Conservation (phyloP, 2,113 vertebrate genomes). For the Oreochromis aureus region DNA sequence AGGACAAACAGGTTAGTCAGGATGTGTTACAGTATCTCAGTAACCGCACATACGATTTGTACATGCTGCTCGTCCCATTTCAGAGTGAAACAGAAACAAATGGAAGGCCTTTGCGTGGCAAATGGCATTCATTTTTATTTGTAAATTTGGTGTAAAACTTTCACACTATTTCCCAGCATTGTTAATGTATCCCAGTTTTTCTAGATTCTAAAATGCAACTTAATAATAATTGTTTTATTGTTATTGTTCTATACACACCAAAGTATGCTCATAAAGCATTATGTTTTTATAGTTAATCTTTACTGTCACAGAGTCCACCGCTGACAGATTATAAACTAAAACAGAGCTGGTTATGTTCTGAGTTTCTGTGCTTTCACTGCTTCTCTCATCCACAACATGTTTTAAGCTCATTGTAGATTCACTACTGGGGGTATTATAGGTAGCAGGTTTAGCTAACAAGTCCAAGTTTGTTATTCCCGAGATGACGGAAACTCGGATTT, state of each 20-base stretch:
- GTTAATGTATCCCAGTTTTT: background rate
- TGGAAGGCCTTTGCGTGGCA: fast-evolving
- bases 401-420: background rate
- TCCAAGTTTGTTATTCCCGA: background rate
- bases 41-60: background rate
- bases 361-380: background rate
- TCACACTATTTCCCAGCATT: background rate
- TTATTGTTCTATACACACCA: background rate
- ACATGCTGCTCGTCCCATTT: background rate
- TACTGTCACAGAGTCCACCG: background rate
- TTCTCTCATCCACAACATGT: background rate
- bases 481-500: background rate
- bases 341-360: background rate
- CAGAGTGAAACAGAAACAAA: fast-evolving
- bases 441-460: background rate
- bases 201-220: background rate
- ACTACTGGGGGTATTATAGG: background rate
- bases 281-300: background rate
- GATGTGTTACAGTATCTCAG: background rate
- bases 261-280: background rate
- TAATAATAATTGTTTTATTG: background rate
- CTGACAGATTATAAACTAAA: background rate
- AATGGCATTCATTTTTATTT: background rate
- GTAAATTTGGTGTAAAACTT: background rate
- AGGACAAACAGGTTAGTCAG: background rate